These are phyloP conservation scores for Holothuria scabra DNA, from an alignment of 53 echinoderm and acorn worm species.

Conservation along the genomic window DNA sequence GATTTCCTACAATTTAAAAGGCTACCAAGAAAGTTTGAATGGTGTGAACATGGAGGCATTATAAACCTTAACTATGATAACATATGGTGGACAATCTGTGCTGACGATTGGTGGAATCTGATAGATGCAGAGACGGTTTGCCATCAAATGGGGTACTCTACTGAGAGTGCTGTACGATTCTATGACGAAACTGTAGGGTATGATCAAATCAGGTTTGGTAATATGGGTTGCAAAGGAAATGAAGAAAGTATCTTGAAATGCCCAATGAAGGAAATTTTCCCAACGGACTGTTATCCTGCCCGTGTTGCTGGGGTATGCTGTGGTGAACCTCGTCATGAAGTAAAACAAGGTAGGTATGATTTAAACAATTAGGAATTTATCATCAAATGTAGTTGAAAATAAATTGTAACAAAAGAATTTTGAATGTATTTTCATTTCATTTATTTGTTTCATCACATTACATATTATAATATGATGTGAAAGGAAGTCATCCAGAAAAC, in stretches of 20 bases:
- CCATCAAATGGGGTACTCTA: slow-evolving; percentile 21
- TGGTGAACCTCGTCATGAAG: neutral
- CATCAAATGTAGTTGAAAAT: no score
- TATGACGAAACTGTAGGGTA: slow-evolving; percentile 5
- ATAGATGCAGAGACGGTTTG: slow-evolving; percentile 19
- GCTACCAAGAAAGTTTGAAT: neutral
- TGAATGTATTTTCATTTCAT: no score
- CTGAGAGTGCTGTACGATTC: slow-evolving; percentile 26
- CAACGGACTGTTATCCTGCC: slow-evolving; percentile 11
- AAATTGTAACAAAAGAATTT: no score
- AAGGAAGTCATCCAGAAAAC: no score
- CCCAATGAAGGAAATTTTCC: slow-evolving; percentile 21
- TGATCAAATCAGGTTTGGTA: slow-evolving; percentile 18
- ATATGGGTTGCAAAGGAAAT: slow-evolving; percentile 1
- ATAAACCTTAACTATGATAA: slow-evolving; percentile 13
- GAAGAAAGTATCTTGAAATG: slow-evolving; percentile 23
- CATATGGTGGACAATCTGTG: slow-evolving; percentile 33
- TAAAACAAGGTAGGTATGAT: neutral
- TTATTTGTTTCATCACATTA: no score
- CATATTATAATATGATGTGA: no score
- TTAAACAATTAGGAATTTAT: no score
- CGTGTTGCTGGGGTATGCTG: slow-evolving; percentile 20
- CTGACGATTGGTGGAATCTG: slow-evolving; percentile 4
- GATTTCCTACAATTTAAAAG: slow-evolving; percentile 35
- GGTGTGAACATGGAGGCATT: slow-evolving; percentile 14